phyloP scores from a whole-genome alignment of 1,140 invertebrate genomes.

The Popillia japonica region DNA sequence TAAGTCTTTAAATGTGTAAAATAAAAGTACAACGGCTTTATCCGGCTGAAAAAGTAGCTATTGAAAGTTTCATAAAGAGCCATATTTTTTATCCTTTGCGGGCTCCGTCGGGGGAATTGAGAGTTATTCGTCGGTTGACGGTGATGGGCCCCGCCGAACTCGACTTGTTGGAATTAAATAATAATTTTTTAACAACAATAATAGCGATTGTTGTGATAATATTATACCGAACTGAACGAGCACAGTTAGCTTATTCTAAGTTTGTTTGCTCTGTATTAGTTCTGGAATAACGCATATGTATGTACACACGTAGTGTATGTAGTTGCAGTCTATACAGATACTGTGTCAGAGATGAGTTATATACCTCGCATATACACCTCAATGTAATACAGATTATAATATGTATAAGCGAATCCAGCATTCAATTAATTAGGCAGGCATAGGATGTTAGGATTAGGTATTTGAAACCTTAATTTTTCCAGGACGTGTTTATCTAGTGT shows the following conservation, averaged over 20 bases:
- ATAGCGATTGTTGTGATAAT: not conserved
- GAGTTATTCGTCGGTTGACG: not conserved
- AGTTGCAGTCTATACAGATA: too few species aligned
- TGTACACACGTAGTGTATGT: too few species aligned
- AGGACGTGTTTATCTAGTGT: too few species aligned
- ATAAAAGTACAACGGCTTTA: slow-evolving; percentile 4
- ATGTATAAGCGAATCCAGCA: too few species aligned
- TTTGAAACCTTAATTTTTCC: too few species aligned
- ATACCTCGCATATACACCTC: too few species aligned
- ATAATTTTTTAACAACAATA: not conserved
- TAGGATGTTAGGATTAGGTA: too few species aligned
- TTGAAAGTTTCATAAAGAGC: slow-evolving; percentile 29
- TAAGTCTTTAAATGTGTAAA: slow-evolving; percentile 24
- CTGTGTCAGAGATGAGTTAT: too few species aligned
- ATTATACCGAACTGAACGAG: not conserved
- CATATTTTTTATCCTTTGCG: slow-evolving; percentile 27
- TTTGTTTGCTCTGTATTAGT: not conserved
- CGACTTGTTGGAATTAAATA: slow-evolving; percentile 5
- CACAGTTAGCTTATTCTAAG: not conserved
- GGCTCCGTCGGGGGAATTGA: slow-evolving; percentile 15
- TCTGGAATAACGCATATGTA: not conserved
- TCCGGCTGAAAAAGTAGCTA: not conserved
- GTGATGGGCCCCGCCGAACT: not conserved
- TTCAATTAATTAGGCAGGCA: too few species aligned
- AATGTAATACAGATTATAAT: too few species aligned